Evolutionary conservation across 2,888 invertebrate species (phyloP).

Genomic region (Mystacides longicornis): DNA sequence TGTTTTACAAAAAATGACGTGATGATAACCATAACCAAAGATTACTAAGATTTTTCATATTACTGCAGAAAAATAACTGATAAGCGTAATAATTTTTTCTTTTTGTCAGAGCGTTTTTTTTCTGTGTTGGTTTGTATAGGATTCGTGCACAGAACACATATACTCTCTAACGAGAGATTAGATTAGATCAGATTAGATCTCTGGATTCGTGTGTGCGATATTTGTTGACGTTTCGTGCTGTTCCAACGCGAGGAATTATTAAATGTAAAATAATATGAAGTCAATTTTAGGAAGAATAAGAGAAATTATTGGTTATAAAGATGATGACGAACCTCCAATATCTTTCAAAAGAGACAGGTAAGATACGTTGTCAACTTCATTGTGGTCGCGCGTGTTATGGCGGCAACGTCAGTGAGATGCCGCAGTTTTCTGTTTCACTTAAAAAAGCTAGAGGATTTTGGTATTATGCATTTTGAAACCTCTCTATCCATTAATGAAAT

Average conservation of each 20-base stretch:
- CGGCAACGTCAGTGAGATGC: conserved; percentile 37
- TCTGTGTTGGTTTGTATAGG: too few species aligned
- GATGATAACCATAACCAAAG: too few species aligned
- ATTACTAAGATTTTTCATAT: too few species aligned
- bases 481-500: too few species aligned
- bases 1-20: too few species aligned
- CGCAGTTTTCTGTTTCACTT: conserved; percentile 39
- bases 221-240: conserved; percentile 18
- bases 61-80: too few species aligned
- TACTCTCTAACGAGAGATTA: too few species aligned
- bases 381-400: conserved; percentile 36
- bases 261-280: conserved; percentile 38
- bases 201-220: too few species aligned
- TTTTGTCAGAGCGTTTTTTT: too few species aligned
- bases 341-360: conserved; percentile 47
- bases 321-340: conserved; percentile 34
- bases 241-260: conserved; percentile 3
- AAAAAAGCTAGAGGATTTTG: conserved; percentile 41
- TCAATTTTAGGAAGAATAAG: conserved; percentile 42
- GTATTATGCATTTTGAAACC: conserved; percentile 33
- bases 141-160: too few species aligned
- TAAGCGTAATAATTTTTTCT: too few species aligned
- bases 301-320: conserved; percentile 38
- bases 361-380: conserved; percentile 44
- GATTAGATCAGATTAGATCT: too few species aligned